Conservation (phyloP, 2,113 vertebrate genomes). For the Astatotilapia flaviijosephi region DNA sequence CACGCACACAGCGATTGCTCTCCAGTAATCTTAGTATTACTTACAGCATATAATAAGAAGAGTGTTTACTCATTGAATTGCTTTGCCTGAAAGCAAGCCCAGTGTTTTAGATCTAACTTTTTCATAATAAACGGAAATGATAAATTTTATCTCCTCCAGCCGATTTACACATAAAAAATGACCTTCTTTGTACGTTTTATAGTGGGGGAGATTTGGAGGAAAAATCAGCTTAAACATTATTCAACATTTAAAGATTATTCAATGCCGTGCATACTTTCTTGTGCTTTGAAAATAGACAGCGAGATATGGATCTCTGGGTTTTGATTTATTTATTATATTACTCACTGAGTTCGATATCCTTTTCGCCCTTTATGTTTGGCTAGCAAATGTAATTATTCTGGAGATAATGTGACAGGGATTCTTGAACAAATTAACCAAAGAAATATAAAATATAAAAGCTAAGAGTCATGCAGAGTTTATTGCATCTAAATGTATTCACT, state of each 20-base stretch:
- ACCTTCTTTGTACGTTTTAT: neutral
- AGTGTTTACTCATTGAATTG: neutral
- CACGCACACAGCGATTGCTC: neutral
- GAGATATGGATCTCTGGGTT: neutral
- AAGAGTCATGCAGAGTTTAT: neutral
- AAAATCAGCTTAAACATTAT: neutral
- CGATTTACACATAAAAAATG: neutral
- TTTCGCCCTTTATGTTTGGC: neutral
- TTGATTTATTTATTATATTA: neutral
- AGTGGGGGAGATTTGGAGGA: neutral
- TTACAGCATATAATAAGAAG: neutral
- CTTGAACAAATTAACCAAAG: conserved; percentile 7
- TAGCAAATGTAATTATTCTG: neutral
- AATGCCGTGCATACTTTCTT: neutral
- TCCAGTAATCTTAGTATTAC: neutral
- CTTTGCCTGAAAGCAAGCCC: neutral
- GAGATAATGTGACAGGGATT: neutral
- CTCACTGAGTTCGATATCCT: neutral
- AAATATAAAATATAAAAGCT: neutral
- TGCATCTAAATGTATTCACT: neutral
- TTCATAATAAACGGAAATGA: neutral
- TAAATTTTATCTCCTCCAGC: neutral
- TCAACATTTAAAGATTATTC: neutral
- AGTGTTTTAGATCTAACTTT: neutral
- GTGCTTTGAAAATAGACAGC: neutral